phyloP scores from a whole-genome alignment of 2,797 vertebrate genomes.

The Etheostoma nigrum region DNA sequence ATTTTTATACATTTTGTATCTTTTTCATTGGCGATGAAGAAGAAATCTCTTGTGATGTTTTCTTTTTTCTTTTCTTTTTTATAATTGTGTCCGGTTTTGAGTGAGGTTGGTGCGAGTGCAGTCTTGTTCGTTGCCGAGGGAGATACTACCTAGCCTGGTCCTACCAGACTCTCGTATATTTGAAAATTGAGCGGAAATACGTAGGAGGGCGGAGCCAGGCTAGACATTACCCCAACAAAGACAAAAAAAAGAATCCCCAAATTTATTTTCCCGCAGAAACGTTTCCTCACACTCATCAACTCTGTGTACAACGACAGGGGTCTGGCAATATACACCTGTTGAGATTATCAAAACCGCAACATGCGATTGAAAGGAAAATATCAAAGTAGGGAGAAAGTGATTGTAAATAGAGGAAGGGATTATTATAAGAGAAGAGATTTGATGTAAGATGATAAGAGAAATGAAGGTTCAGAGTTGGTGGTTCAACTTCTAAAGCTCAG shows the following conservation, averaged over 20 bases:
- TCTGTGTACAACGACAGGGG: conserved; percentile 67
- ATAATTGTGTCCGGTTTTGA: conserved; percentile 75
- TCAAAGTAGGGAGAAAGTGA: conserved; percentile 60
- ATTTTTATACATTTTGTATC: conserved; percentile 98
- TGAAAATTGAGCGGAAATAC: no score
- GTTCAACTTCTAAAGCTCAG: conserved; percentile 39
- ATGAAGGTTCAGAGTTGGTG: conserved; percentile 35
- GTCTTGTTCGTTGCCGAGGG: conserved; percentile 66
- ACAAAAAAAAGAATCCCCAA: conserved; percentile 39
- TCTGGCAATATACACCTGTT: conserved; percentile 69
- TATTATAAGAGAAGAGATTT: conserved; percentile 67
- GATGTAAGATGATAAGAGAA: conserved; percentile 69
- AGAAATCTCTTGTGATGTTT: conserved; percentile 95
- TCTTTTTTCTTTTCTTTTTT: conserved; percentile 68
- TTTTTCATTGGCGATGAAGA: conserved; percentile 97
- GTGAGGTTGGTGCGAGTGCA: conserved; percentile 70
- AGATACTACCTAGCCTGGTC: conserved; percentile 28
- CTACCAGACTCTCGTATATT: no score
- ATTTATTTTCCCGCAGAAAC: conserved; percentile 57
- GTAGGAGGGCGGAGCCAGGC: no score
- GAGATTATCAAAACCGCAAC: conserved; percentile 64
- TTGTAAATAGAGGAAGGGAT: conserved; percentile 80
- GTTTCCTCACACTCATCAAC: conserved; percentile 58
- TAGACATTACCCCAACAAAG: conserved; percentile 24
- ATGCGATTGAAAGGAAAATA: conserved; percentile 55